phyloP scores from a whole-genome alignment of 2,797 vertebrate species.

The Neopelma chrysocephalum region DNA sequence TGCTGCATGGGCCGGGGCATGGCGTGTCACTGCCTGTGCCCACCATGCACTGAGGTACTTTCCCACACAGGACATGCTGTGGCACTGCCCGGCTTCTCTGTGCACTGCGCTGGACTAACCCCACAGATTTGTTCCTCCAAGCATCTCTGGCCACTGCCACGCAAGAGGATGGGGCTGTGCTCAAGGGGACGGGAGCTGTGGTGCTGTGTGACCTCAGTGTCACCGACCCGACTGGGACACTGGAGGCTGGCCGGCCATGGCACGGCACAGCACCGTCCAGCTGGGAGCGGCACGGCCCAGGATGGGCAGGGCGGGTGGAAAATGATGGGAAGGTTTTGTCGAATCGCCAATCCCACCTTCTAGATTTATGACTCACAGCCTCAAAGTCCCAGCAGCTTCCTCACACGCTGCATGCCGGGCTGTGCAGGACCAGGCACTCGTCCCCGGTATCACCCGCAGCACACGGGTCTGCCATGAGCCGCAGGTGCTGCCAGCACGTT shows the following conservation, averaged over 20 bases:
- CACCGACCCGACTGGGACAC: rapidly evolving
- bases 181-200: background rate
- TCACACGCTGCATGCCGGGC: rapidly evolving
- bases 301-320: background rate
- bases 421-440: rapidly evolving
- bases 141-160: background rate
- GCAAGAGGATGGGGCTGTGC: background rate
- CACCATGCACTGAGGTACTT: background rate
- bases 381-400: background rate
- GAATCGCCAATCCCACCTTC: background rate
- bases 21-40: background rate
- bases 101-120: rapidly evolving
- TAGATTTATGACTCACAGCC: background rate
- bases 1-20: rapidly evolving
- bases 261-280: rapidly evolving
- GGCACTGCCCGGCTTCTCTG: background rate
- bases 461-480: background rate
- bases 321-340: conserved; percentile 1
- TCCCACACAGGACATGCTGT: background rate
- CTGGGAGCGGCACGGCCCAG: background rate
- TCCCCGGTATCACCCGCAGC: rapidly evolving
- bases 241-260: rapidly evolving
- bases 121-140: rapidly evolving
- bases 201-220: rapidly evolving
- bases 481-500: rapidly evolving